A percentile compares a stretch with the other conserved stretches of the same genome.
Evolutionary conservation across 2,113 vertebrate genomes (phyloP).

Genomic region (Stomatorhinus ivindoensis): DNA sequence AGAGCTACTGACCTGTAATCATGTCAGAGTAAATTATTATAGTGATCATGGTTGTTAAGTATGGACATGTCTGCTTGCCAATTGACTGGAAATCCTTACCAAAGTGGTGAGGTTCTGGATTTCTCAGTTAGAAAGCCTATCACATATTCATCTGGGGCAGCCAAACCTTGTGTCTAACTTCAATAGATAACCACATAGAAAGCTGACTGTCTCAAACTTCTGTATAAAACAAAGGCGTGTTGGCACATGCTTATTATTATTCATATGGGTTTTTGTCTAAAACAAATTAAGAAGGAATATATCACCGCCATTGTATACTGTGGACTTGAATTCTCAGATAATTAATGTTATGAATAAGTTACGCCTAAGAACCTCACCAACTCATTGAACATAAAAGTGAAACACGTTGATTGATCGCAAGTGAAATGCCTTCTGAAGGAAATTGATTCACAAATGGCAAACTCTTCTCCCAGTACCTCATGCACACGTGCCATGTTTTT

Average conservation of each 20-base stretch:
- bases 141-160: background rate
- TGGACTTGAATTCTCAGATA: constrained; percentile 1
- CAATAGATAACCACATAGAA: background rate
- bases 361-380: background rate
- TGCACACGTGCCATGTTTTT: background rate
- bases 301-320: constrained; percentile 3
- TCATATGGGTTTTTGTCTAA: background rate
- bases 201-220: constrained; percentile 24
- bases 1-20: constrained; percentile 23
- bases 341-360: constrained; percentile 9
- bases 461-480: background rate
- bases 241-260: constrained; percentile 15
- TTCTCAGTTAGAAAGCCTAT: background rate
- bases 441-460: constrained; percentile 4
- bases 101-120: background rate
- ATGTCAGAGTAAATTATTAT: constrained; percentile 14
- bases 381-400: background rate
- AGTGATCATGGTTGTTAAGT: constrained; percentile 16
- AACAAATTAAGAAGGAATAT: constrained; percentile 2
- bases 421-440: background rate
- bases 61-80: background rate
- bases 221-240: constrained; percentile 11
- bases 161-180: background rate
- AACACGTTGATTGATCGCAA: background rate
- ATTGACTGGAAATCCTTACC: background rate